Evolutionary conservation across 2,113 vertebrate genomes (phyloP), one percentile per base, ranked within the genome.

Genomic region (Ciconia maguari): DNA sequence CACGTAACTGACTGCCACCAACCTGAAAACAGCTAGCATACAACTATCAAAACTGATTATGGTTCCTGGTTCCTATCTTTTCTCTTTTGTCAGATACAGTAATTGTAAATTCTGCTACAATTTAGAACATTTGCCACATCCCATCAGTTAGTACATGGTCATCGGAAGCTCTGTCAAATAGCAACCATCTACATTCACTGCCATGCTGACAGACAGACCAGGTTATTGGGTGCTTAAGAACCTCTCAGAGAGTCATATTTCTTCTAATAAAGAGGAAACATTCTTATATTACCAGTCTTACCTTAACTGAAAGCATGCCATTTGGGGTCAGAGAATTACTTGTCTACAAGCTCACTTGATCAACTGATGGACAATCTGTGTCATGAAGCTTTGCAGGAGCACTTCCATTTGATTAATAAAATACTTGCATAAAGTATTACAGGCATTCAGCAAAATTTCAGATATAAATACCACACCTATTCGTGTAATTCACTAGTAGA

Each of bases 1-100:
- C 96, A 94, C 93, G 87, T 98, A 97, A 98, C 98, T 97, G 98
- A 98, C 98, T 97, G 98, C 98, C 98, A 98, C 96, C 98, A 96
- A 98, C 98, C 98, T 98, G 98, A 98, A 96, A 94, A 97, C 96
- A 96, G 97, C 97, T 97, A 97, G 97, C 93, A 84, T 83, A 97
- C 87, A 89, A 83, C 95, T 98, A 97, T 66, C 91, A 70, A 89
- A 91, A 93, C 74, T 89, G 77, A 96, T 93, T 91, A 98, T 89
- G 92, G 95, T 96, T 96, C 90, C 84, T 92, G 95, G 87, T 96
- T 95, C 65, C 60, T 97, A 95, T 85, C 94, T 97, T 88, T 97
- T 13, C 97, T 96, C 95, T 96, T 79, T 96, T 96, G 96, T 98
- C 98, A 98, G 97, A 98, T 98, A 98, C 85, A 98, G 98, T 98